A percentile compares a stretch with the other conserved stretches of the same genome.
Evolutionary conservation across 1,140 invertebrate genomes (phyloP).

Genomic region (Drosophila suzukii): DNA sequence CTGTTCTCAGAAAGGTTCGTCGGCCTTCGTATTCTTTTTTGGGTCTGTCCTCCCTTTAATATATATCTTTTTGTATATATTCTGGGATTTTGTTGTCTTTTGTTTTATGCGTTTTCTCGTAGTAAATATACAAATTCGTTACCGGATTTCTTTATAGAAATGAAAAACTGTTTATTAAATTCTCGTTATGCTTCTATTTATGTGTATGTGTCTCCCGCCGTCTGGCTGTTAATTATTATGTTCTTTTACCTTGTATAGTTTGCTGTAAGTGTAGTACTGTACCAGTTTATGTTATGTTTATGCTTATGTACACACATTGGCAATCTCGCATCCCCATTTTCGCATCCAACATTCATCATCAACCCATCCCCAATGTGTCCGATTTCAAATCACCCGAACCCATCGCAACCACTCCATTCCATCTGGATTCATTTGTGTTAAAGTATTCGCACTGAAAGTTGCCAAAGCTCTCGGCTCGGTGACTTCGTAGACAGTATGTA

Average conservation of each 20-base stretch:
- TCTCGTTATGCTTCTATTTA: slow-evolving; percentile 72
- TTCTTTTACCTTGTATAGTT: slow-evolving; percentile 80
- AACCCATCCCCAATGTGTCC: slow-evolving; percentile 37
- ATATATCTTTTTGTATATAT: slow-evolving; percentile 52
- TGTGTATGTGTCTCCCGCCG: slow-evolving; percentile 56
- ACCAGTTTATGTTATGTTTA: slow-evolving; percentile 52
- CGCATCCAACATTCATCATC: slow-evolving; percentile 40
- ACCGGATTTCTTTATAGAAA: slow-evolving; percentile 79
- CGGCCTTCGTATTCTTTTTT: not conserved
- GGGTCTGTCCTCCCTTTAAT: slow-evolving; percentile 22
- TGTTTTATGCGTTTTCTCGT: slow-evolving; percentile 46
- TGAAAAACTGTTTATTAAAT: slow-evolving; percentile 79
- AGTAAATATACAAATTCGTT: slow-evolving; percentile 83
- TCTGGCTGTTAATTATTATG: slow-evolving; percentile 51
- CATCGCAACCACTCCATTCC: slow-evolving; percentile 13
- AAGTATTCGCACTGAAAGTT: slow-evolving; percentile 61
- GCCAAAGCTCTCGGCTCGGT: slow-evolving; percentile 5
- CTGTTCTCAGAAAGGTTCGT: slow-evolving; percentile 50
- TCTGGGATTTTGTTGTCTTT: slow-evolving; percentile 25
- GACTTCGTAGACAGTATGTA: slow-evolving; percentile 38
- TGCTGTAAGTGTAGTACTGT: slow-evolving; percentile 80
- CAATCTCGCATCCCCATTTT: slow-evolving; percentile 23
- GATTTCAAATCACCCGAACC: slow-evolving; percentile 14
- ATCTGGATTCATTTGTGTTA: slow-evolving; percentile 31
- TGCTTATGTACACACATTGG: slow-evolving; percentile 69